Conservation (phyloP, 2,113 vertebrate genomes). For the Pteronura brasiliensis region DNA sequence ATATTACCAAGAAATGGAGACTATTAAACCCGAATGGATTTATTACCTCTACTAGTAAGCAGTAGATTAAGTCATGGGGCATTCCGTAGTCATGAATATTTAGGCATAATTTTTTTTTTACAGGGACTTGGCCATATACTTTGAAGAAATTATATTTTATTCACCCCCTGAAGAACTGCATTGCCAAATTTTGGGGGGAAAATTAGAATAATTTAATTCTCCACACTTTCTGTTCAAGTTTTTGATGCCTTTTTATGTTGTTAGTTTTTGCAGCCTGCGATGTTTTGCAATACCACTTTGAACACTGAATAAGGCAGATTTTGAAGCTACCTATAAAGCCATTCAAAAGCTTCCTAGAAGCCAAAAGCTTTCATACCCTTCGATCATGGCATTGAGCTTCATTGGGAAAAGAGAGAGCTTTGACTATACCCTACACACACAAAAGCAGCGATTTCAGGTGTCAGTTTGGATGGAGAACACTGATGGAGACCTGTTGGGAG, state of each 20-base stretch:
- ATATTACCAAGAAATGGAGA: constrained; percentile 24
- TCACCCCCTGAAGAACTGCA: neutral
- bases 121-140: neutral
- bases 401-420: neutral
- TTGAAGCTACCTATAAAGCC: neutral
- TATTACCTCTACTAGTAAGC: neutral
- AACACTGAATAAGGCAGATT: neutral
- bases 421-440: neutral
- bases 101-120: neutral
- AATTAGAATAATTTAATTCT: neutral
- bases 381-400: neutral
- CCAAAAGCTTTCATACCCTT: neutral
- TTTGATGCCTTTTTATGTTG: neutral
- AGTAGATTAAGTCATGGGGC: neutral
- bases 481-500: neutral
- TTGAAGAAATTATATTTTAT: constrained; percentile 10
- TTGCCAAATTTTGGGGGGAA: neutral
- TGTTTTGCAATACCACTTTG: neutral
- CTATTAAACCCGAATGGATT: constrained; percentile 15
- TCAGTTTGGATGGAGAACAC: neutral
- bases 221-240: neutral
- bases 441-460: neutral
- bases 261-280: neutral
- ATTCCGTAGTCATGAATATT: constrained; percentile 6
- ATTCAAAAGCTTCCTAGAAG: neutral